These are phyloP conservation scores for Centruroides vittatus DNA, from an alignment of 1,140 invertebrate genomes.

Conservation along the genomic window DNA sequence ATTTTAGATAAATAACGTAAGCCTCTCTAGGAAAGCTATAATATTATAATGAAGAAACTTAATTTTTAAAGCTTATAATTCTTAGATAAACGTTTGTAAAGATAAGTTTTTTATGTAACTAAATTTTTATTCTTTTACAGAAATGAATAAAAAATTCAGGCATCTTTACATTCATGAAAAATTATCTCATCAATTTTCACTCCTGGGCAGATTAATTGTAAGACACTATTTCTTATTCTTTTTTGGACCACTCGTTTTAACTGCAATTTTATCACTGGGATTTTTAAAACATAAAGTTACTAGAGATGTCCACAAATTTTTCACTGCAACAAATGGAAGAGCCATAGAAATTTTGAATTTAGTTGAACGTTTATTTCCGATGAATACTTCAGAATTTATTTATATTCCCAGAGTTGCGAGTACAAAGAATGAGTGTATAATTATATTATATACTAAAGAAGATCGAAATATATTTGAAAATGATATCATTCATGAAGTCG, in stretches of 20 bases:
- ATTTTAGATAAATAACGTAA: too few species aligned
- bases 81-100: too few species aligned
- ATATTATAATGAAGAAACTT: too few species aligned
- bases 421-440: slow-evolving; percentile 72
- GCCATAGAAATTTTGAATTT: slow-evolving; percentile 52
- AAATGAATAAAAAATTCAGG: too few species aligned
- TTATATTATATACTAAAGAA: slow-evolving; percentile 41
- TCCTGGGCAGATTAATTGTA: slow-evolving; percentile 57
- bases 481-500: slow-evolving; percentile 59
- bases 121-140: too few species aligned
- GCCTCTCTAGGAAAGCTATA: too few species aligned
- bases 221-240: slow-evolving; percentile 72
- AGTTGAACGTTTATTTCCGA: slow-evolving; percentile 39
- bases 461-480: slow-evolving; percentile 27
- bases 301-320: slow-evolving; percentile 81
- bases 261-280: slow-evolving; percentile 64
- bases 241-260: slow-evolving; percentile 62
- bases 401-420: slow-evolving; percentile 8
- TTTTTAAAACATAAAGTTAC: slow-evolving; percentile 70
- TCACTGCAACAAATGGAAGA: slow-evolving; percentile 67
- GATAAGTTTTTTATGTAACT: too few species aligned
- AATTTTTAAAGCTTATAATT: too few species aligned
- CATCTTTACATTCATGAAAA: too few species aligned
- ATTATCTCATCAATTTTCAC: too few species aligned
- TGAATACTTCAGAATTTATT: slow-evolving; percentile 14